Conservation (phyloP, 2,888 invertebrate species). For the Hirtodrosophila trivittata region DNA sequence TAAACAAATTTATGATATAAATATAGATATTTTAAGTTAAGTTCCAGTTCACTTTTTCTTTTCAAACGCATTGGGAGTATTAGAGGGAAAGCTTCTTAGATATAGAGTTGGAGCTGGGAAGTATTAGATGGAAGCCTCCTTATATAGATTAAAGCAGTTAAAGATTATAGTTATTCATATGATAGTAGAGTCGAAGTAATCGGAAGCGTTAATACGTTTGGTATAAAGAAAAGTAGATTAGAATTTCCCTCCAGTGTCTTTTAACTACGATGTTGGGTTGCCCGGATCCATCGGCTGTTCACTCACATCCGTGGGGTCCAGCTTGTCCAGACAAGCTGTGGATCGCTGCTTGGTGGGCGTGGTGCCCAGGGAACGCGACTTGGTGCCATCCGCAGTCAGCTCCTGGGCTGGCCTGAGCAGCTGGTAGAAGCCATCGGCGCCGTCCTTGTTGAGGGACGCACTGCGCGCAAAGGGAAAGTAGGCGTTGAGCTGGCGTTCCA, state of each 20-base stretch:
- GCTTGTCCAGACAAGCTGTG: conserved; percentile 44
- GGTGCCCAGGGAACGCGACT: conserved; percentile 56
- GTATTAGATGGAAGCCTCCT: no score
- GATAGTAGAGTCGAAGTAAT: no score
- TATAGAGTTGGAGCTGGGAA: no score
- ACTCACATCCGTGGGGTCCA: conserved; percentile 60
- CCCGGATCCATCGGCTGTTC: conserved; percentile 24
- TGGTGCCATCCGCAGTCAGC: background rate
- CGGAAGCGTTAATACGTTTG: background rate
- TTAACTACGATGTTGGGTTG: conserved; percentile 9
- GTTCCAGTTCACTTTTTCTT: no score
- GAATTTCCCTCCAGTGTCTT: background rate
- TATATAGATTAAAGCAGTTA: no score
- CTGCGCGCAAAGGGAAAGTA: conserved; percentile 86
- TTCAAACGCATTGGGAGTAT: no score
- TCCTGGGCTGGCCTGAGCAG: conserved; percentile 29
- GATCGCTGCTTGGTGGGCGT: conserved; percentile 57
- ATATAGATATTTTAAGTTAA: no score
- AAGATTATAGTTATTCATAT: no score
- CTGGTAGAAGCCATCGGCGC: conserved; percentile 34
- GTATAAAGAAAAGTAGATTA: background rate
- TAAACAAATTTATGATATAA: no score
- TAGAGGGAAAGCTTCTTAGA: no score
- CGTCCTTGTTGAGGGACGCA: conserved; percentile 57
- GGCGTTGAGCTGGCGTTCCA: conserved; percentile 89